Conservation (phyloP, 2,888 invertebrate species). For the Fragum whitleyi region DNA sequence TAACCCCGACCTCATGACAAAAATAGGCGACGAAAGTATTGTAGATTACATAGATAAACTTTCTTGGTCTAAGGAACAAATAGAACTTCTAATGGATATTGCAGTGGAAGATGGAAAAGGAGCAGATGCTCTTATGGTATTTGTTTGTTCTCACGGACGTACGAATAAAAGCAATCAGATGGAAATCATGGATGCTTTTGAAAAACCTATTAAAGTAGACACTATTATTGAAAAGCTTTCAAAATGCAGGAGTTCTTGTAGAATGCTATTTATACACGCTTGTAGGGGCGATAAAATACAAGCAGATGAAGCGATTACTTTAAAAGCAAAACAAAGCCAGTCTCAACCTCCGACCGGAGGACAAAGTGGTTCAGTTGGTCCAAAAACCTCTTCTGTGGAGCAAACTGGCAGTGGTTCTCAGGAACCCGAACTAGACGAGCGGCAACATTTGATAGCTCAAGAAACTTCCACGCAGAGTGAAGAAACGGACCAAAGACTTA, state of each 20-base stretch:
- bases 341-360: no score
- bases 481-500: no score
- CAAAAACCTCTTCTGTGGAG: no score
- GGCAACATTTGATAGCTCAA: no score
- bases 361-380: no score
- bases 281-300: neutral
- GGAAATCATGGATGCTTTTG: neutral
- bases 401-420: no score
- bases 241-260: neutral
- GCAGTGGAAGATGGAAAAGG: neutral
- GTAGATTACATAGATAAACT: neutral
- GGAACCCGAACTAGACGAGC: no score
- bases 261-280: neutral
- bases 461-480: no score
- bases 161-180: neutral
- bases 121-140: neutral
- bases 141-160: neutral
- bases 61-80: neutral
- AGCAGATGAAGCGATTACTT: neutral
- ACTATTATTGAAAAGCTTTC: neutral
- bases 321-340: neutral
- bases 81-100: neutral
- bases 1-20: neutral
- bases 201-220: neutral
- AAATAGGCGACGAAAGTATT: neutral